Evolutionary conservation across 1,140 invertebrate species (phyloP), one percentile per base, ranked within the genome.

Genomic region (Pomacea maculata): DNA sequence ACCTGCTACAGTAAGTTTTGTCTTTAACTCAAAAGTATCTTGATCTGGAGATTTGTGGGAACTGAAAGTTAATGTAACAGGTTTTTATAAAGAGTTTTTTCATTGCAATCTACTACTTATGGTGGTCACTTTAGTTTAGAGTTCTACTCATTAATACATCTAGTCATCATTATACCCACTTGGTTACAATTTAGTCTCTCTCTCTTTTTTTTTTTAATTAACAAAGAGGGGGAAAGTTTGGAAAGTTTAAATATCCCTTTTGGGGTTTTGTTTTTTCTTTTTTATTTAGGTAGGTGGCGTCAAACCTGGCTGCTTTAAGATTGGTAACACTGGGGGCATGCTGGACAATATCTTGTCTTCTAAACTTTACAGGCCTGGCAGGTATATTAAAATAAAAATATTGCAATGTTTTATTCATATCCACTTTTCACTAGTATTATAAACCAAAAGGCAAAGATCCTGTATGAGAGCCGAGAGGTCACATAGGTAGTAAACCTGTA

Each of bases 281-380:
- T 73, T 76, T 25, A 68, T 83, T 17, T 64, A 91, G 90, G 93
- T 91, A 67, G 93, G 94, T 74, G 99, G 98, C 54, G 95, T 99
- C 52, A 99, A 99, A 89, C 98, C 99, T 0, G 99, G 98, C 1
- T 99, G 98, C 90, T 99, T 99, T 91, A 99, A 99, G 92, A 99
- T 99, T 86, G 98, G 99, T 64, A 99, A 99, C 92, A 99, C 98
- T 17, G 98, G 98, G 6, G 98, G 98, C 74, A 99, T 99, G 98
- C 96, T 99, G 94, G 98, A 99, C 89, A 99, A 99, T 89, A 99
- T 99, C 87, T 92, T 99, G 5, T 96, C 99, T 85, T 99, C 97
- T 68, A 99, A 98, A 92, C 92, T 99, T 0, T 99, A 99, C 91
- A 92, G 98, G 68, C 95, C 98, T 34, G 98, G 98, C 80, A 94